These are phyloP conservation scores for Cephalopholis sonnerati DNA, from an alignment of 2,113 vertebrate species.

Conservation along the genomic window DNA sequence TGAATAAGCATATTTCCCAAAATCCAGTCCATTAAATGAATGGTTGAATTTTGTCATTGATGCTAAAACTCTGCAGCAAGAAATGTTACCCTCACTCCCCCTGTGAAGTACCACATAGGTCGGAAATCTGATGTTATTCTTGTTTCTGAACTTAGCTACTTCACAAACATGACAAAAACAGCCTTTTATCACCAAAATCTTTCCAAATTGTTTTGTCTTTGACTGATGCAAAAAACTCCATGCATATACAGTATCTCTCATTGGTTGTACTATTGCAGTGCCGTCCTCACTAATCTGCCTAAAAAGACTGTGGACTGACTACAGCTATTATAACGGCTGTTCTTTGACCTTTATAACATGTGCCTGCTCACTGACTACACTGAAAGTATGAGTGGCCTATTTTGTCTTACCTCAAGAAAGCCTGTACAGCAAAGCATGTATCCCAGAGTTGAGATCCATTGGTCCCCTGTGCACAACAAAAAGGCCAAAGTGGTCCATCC, in stretches of 20 bases:
- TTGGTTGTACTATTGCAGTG: neutral
- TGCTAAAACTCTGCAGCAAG: no score
- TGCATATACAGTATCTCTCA: neutral
- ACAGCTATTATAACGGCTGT: no score
- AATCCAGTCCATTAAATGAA: neutral
- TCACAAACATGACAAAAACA: no score
- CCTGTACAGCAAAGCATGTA: conserved; percentile 94
- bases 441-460: conserved; percentile 99
- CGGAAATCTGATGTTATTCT: no score
- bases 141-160: no score
- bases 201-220: neutral
- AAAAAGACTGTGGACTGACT: neutral
- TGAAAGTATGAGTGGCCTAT: neutral
- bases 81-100: no score
- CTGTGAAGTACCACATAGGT: no score
- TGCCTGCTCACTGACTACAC: neutral
- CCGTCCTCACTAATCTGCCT: neutral
- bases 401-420: conserved; percentile 90
- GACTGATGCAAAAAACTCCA: neutral
- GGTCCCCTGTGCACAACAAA: conserved; percentile 87
- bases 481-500: neutral
- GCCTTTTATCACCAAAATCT: no score
- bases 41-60: neutral
- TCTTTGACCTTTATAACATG: neutral
- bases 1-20: no score